phyloP scores from a whole-genome alignment of 2,113 vertebrate genomes.

The Lanius collurio region DNA sequence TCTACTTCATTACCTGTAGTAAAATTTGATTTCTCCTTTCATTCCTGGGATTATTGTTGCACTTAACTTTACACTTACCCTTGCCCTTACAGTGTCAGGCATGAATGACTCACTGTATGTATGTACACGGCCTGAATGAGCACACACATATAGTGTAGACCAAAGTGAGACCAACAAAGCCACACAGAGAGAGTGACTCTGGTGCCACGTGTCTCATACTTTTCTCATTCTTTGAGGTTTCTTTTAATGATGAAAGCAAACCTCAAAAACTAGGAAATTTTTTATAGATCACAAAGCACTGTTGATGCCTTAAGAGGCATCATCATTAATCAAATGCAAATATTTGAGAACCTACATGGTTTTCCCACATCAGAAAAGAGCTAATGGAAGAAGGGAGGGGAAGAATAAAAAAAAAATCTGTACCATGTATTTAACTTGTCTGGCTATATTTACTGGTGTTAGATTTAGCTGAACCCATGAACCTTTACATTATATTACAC shows the following conservation, averaged over 20 bases:
- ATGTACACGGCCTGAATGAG: background rate
- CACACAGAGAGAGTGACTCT: background rate
- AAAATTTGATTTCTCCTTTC: background rate
- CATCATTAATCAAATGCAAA: background rate
- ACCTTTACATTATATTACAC: background rate
- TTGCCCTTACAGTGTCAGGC: background rate
- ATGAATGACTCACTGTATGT: background rate
- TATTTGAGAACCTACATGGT: background rate
- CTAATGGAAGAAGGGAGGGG: fast-evolving
- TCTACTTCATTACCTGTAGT: background rate
- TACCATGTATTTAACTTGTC: background rate
- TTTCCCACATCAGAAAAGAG: background rate
- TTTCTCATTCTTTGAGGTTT: background rate
- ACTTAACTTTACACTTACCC: background rate
- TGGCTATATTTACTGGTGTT: background rate
- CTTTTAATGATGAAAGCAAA: background rate
- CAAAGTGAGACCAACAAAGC: background rate
- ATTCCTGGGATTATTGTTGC: background rate
- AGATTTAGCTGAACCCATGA: background rate
- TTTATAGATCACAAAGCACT: background rate
- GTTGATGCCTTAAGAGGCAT: too few species aligned
- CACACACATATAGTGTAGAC: background rate
- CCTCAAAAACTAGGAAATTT: background rate
- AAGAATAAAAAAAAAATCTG: background rate
- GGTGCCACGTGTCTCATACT: background rate